Evolutionary conservation across 23 tunicate species (phyloP).

Genomic region (Diplosoma virens): DNA sequence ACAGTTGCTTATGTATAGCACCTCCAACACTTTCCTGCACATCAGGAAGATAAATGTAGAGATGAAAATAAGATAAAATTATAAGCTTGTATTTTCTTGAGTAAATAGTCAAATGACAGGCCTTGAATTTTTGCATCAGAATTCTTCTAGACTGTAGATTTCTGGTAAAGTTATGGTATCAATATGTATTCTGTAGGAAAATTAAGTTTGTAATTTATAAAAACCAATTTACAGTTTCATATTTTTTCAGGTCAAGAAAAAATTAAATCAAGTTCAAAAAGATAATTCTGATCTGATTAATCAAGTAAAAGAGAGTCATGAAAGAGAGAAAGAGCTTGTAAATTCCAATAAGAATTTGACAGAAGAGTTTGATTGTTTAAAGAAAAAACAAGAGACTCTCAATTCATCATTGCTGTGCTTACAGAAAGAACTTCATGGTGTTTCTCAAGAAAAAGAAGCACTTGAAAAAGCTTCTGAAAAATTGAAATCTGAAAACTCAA

Average conservation of each 20-base stretch:
- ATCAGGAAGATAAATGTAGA: too few relatives aligned
- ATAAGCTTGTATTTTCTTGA: too few relatives aligned
- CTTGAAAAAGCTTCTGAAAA: not conserved
- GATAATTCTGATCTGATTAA: not conserved
- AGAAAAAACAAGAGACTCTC: conserved; percentile 76
- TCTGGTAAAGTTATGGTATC: too few relatives aligned
- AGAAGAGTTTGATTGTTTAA: conserved; percentile 77
- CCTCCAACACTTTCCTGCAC: too few relatives aligned
- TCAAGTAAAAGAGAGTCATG: not conserved
- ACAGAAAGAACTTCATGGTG: conserved; percentile 38
- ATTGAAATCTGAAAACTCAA: not conserved
- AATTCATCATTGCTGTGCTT: conserved; percentile 61
- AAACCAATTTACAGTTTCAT: not conserved
- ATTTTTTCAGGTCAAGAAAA: not conserved
- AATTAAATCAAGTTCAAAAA: not conserved
- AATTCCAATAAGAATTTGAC: conserved; percentile 31
- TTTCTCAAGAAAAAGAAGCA: conserved; percentile 16
- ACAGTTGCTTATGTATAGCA: too few relatives aligned
- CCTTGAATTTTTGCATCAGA: too few relatives aligned
- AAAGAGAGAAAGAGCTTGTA: not conserved
- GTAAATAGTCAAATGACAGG: too few relatives aligned
- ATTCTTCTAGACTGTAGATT: too few relatives aligned
- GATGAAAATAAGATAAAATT: too few relatives aligned
- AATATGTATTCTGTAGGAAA: too few relatives aligned
- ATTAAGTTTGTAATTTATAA: not conserved